Conservation (phyloP, 2,888 invertebrate species). For the Lochmaea crataegi region DNA sequence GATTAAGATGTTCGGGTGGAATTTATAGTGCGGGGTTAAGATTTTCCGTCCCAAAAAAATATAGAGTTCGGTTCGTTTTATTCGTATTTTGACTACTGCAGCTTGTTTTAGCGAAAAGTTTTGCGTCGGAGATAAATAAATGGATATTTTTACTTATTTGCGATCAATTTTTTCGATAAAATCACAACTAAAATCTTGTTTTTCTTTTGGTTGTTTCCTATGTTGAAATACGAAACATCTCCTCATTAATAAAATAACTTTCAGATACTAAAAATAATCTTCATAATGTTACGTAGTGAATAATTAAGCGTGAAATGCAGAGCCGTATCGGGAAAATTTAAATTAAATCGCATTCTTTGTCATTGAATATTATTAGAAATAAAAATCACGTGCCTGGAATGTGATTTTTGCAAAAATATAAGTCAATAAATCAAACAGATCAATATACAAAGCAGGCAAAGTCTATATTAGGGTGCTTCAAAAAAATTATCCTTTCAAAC, state of each 20-base stretch:
- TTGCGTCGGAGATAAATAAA: conserved; percentile 9
- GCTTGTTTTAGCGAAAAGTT: conserved; percentile 8
- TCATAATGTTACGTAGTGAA: conserved; percentile 42
- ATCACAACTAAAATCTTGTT: no score
- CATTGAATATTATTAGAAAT: no score
- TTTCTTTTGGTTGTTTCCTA: not conserved
- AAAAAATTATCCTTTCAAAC: no score
- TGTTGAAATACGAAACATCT: conserved; percentile 23
- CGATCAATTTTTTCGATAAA: no score
- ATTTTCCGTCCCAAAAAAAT: conserved; percentile 21
- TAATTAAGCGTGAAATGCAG: conserved; percentile 38
- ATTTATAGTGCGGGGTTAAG: conserved; percentile 35
- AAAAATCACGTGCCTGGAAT: no score
- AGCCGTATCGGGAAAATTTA: not conserved
- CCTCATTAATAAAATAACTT: conserved; percentile 40
- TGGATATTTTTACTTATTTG: not conserved
- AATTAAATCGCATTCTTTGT: no score
- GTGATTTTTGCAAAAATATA: no score
- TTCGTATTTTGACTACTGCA: conserved; percentile 21
- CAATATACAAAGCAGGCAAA: no score
- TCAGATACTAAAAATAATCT: conserved; percentile 42
- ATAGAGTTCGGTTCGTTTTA: conserved; percentile 2
- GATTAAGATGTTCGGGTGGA: conserved; percentile 31
- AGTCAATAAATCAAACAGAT: no score
- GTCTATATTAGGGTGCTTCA: no score